Percentiles rank a stretch among this genome's conserved stretches.
Conservation (phyloP, 2,888 invertebrate genomes). For the Pimpla rufipes region DNA sequence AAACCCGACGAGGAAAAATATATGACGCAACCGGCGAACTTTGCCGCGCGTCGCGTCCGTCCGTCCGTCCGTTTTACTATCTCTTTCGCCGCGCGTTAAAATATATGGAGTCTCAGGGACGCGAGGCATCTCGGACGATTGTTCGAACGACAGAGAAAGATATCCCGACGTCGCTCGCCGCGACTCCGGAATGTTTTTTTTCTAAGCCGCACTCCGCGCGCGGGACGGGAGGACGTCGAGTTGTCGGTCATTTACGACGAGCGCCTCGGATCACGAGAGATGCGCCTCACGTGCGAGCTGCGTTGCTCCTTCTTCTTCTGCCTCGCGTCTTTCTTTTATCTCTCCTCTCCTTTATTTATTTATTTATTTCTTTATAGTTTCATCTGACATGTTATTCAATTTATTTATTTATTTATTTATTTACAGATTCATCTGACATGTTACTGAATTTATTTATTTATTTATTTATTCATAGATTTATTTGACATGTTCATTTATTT, state of each 20-base stretch:
- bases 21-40: conserved; percentile 56
- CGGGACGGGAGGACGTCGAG: neutral
- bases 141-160: conserved; percentile 40
- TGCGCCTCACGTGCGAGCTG: conserved; percentile 18
- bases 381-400: no score
- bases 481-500: no score
- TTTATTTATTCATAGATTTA: no score
- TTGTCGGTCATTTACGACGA: conserved; percentile 26
- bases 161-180: conserved; percentile 7
- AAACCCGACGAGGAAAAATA: conserved; percentile 20
- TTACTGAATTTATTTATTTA: no score
- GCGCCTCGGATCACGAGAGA: neutral
- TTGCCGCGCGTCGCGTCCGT: conserved; percentile 7
- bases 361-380: no score
- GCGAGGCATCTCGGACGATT: conserved; percentile 49
- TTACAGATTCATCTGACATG: no score
- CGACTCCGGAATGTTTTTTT: conserved; percentile 43
- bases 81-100: conserved; percentile 35
- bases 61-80: conserved; percentile 27
- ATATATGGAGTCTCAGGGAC: conserved; percentile 63
- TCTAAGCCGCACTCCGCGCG: conserved; percentile 20
- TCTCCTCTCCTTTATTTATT: no score
- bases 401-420: no score
- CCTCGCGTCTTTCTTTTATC: no score
- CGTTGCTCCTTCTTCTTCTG: conserved; percentile 31